phyloP scores from a whole-genome alignment of 2,113 vertebrate genomes.

The Chlamydotis undulata region DNA sequence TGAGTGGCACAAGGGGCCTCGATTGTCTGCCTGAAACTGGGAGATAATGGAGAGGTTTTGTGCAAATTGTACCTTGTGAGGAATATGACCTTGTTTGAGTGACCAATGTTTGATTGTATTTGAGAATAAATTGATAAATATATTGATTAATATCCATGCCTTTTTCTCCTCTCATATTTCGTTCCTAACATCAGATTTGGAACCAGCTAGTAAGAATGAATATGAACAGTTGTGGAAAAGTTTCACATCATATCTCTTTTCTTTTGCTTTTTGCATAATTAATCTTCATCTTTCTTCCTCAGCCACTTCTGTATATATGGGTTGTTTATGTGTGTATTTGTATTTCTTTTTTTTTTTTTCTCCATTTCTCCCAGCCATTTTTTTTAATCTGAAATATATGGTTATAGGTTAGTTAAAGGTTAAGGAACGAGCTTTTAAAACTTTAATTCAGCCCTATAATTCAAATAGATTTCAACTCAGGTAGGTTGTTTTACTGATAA shows the following conservation, averaged over 20 bases:
- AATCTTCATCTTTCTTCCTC: not conserved
- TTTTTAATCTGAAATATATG: not conserved
- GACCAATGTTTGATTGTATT: rapidly evolving
- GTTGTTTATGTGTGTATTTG: not conserved
- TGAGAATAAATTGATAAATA: not conserved
- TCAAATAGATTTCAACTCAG: not conserved
- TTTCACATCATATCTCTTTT: not conserved
- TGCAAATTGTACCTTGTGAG: not conserved
- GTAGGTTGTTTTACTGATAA: not conserved
- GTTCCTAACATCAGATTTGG: not conserved
- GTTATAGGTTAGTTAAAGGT: not conserved
- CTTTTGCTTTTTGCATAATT: not conserved
- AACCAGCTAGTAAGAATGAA: not conserved
- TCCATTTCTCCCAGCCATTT: not conserved
- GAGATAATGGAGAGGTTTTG: not conserved
- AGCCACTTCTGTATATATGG: not conserved
- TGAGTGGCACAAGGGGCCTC: not conserved
- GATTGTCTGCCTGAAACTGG: not conserved
- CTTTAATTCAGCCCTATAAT: not conserved
- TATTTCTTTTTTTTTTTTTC: not conserved
- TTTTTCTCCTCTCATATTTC: not conserved
- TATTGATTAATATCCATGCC: not conserved
- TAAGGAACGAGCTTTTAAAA: not conserved
- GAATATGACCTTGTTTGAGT: not conserved
- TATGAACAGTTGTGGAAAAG: not conserved